These are phyloP conservation scores for Macrotrachela quadricornifera DNA, from an alignment of 1,140 invertebrate genomes.

Conservation along the genomic window DNA sequence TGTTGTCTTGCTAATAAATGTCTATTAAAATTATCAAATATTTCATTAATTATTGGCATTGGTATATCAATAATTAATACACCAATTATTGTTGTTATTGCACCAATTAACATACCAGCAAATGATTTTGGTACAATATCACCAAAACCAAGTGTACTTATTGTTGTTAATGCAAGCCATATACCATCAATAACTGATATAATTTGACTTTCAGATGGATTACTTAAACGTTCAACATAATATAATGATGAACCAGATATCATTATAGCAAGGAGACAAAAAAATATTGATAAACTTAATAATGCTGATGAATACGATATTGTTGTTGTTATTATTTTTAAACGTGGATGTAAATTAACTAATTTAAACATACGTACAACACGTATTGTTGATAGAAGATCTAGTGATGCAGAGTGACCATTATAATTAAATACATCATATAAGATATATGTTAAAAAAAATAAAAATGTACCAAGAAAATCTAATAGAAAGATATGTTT, in stretches of 20 bases:
- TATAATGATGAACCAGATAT: slow-evolving; percentile 89
- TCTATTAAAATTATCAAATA: neutral
- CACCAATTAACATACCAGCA: slow-evolving; percentile 31
- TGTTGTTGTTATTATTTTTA: slow-evolving; percentile 23
- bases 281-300: slow-evolving; percentile 56
- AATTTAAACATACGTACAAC: slow-evolving; percentile 24
- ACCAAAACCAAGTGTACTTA: slow-evolving; percentile 88
- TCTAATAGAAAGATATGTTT: too few relatives aligned
- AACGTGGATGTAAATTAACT: slow-evolving; percentile 20
- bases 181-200: neutral
- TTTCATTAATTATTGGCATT: neutral
- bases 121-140: slow-evolving; percentile 46
- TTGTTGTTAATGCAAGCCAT: slow-evolving; percentile 85
- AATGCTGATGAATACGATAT: slow-evolving; percentile 24
- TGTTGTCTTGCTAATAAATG: too few relatives aligned
- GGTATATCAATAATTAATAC: neutral
- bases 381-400: slow-evolving; percentile 17
- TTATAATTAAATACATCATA: too few relatives aligned
- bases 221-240: slow-evolving; percentile 57
- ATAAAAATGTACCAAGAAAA: neutral
- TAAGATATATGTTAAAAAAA: slow-evolving; percentile 11
- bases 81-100: neutral
- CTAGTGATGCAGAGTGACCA: slow-evolving; percentile 6
- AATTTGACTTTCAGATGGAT: neutral
- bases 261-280: slow-evolving; percentile 79